Evolutionary conservation across 2,888 invertebrate species (phyloP), one percentile per base, ranked within the genome.

Genomic region (Mesochorus sp.): DNA sequence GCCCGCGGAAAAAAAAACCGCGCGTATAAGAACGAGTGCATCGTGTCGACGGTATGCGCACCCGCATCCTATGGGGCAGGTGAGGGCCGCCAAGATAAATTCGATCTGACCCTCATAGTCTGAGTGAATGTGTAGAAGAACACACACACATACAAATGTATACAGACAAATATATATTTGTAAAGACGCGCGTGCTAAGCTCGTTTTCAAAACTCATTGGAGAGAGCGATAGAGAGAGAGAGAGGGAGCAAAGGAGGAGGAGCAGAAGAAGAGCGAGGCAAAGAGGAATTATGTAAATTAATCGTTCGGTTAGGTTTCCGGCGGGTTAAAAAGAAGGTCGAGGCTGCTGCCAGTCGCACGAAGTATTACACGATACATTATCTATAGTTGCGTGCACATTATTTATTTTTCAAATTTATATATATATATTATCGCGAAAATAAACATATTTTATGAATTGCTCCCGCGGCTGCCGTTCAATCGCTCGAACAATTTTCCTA

Each of bases 91-190:
- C 85, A 85, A 90, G 89, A 90, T 90, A 90, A 90, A 90, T 90
- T 90, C 88, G 90, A 91, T 90, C 90, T 89, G 88, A 87, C 91
- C 91, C 90, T 88, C 88, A 90, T 91, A 85, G 82, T n/a, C 82
- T 80, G 72, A 59, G 82, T 82, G 85, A 73, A 82, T 76, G 47
- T 67, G n/a, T 64, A 44, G 59, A 34, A 21, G 12, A 8, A 49
- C 88, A 88, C 86, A 87, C 86, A 85, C 83, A 80, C 62, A 39
- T 26, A 49, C 44, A n/a, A n/a, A n/a, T n/a, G n/a, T n/a, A n/a
- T n/a, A n/a, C n/a, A n/a, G n/a, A n/a, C n/a, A n/a, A n/a, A n/a
- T n/a, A n/a, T n/a, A n/a, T n/a, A n/a, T n/a, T n/a, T n/a, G n/a
- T n/a, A n/a, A n/a, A n/a, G n/a, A n/a, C 24, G 14, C 10, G 39